These are phyloP conservation scores for Oophaga pumilio DNA, from an alignment of 2,113 vertebrate genomes.

Conservation along the genomic window DNA sequence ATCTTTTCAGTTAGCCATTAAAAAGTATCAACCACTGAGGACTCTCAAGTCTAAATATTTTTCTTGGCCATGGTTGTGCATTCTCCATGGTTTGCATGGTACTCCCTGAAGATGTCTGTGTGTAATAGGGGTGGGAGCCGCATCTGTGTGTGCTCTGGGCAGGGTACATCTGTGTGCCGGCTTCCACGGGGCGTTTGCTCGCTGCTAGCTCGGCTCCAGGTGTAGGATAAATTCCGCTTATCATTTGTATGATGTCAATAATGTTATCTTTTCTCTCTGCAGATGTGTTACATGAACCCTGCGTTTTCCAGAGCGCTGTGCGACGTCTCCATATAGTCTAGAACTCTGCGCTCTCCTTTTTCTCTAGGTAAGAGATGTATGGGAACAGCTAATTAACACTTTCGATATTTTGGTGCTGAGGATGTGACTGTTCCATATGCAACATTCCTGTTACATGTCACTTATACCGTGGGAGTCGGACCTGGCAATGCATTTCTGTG, in stretches of 20 bases:
- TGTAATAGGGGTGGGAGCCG: neutral
- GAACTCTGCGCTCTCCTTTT: neutral
- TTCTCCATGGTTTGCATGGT: neutral
- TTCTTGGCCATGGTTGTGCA: neutral
- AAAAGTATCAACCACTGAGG: too few species aligned
- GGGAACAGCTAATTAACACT: neutral
- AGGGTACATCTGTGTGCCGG: neutral
- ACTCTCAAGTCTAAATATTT: too few species aligned
- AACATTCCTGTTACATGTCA: neutral
- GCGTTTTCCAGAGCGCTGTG: neutral
- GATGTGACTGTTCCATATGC: neutral
- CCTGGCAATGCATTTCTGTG: neutral
- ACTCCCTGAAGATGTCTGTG: conserved; percentile 5
- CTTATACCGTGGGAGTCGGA: neutral
- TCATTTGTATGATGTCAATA: neutral
- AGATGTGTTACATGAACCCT: conserved; percentile 37
- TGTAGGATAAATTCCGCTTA: neutral
- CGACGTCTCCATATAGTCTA: neutral
- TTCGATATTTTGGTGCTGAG: neutral
- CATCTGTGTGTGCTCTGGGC: conserved; percentile 16
- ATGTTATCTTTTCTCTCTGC: neutral
- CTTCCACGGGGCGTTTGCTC: neutral
- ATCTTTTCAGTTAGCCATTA: too few species aligned
- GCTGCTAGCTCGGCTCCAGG: neutral
- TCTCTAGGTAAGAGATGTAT: neutral